Base-by-base conservation (phyloP, 2,113 vertebrate species). In the Pygathrix nemaeus region DNA sequence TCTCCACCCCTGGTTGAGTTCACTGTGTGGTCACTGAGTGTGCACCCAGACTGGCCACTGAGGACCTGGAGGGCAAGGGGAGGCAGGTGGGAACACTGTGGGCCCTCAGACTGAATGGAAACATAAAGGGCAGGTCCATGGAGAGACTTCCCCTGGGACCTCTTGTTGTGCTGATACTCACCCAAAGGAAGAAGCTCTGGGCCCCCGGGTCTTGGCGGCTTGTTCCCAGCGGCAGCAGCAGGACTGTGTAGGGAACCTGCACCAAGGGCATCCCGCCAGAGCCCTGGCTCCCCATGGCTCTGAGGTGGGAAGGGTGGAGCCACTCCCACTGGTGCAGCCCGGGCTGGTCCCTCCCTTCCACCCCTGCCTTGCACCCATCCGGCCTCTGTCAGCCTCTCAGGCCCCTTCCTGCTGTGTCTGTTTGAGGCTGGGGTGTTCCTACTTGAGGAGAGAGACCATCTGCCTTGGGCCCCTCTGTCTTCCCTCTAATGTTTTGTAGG, bases 161-260 rank as follows among this genome's bases (percentile, higher is more conserved):
- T 12, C 90, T 35, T 38, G 8, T 17, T 32, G 50, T 35, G 16
- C 40, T 72, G 55, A 13, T 68, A 98, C 98, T 98, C 93, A 98
- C 98, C 98, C 98, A 98, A 52, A 98, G 93, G 84, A 98, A 98
- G 97, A 98, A 98, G 87, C 72, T 97, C 59, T 8, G 84, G 38
- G 98, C 97, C 48, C 93, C 96, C 3, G 92, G 70, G 57, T 93
- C 88, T 30, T 93, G 84, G 66, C 5, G 27, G 66, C 88, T 94
- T 61, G 96, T 96, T 27, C 50, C 83, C 87, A 98, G 88, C 0
- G 92, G 94, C 66, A 97, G 95, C 78, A 98, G 90, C 92, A 98
- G 96, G 50, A 95, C 95, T 0, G 87, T 94, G 45, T 95, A 97
- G 66, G 97, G 81, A n/a, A 68, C 82, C 43, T 20, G 93, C 32